Evolutionary conservation across 1,140 invertebrate genomes (phyloP), one percentile per base, ranked within the genome.

Genomic region (Teleogryllus occipitalis): DNA sequence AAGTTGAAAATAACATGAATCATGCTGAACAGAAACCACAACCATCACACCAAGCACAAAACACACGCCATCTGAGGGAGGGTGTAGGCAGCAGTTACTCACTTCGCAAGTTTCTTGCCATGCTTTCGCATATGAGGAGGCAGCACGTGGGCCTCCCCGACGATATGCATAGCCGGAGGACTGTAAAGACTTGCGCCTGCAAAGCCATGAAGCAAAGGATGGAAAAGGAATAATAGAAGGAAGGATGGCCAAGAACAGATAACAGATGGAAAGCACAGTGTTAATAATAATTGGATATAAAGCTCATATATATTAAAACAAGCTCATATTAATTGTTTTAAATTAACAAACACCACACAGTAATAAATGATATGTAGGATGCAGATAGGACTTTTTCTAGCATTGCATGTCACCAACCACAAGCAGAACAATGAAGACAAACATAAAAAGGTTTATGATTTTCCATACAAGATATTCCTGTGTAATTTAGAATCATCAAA

Each of bases 91-190:
- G 46, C 72, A 73, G 78, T 8, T 80, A 81, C 84, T 84, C 82
- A 87, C 87, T 86, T 85, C 81, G 86, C 84, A 80, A 86, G 83
- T 82, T 87, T 87, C 84, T 86, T 87, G 54, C 54, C 54, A 76
- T 85, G 85, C 80, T 85, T 85, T 81, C 85, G 86, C 77, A 86
- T 86, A 39, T 85, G 80, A 2, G 81, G 83, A 80, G 83, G 83
- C 39, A 83, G 83, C 10, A 86, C 82, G 81, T 87, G 86, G 78
- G 84, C 84, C 79, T 87, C 84, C 22, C 85, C 83, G 46, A 87
- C 85, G 80, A 87, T 86, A 83, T 87, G 86, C 80, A 87, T 85
- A 22, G 86, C 84, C n/a, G 87, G 86, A 80, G 86, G 86, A 79
- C 86, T 83, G 78, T 86, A 84, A 21, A 83, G 83, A 48, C 86